These are phyloP conservation scores for Lophotriccus pileatus DNA, from an alignment of 2,797 vertebrate genomes.

Conservation along the genomic window DNA sequence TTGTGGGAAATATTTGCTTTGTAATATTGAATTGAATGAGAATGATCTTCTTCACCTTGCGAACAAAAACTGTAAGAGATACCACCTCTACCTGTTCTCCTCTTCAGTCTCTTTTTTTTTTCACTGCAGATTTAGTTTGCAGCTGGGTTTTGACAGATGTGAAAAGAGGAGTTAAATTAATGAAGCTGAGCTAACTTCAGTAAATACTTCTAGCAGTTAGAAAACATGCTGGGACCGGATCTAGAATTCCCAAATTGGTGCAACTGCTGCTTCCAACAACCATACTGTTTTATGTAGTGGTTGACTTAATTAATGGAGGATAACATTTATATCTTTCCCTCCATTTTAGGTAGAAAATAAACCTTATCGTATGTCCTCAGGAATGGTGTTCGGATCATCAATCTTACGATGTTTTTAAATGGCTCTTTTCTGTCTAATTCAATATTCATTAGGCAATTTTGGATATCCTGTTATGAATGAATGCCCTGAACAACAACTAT, in stretches of 20 bases:
- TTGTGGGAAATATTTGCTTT: neutral
- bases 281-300: neutral
- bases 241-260: neutral
- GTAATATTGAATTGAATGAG: neutral
- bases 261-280: neutral
- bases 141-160: neutral
- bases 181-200: neutral
- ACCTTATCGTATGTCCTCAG: neutral
- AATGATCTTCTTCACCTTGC: neutral
- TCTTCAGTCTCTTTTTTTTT: neutral
- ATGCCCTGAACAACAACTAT: neutral
- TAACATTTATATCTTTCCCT: neutral
- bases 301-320: neutral
- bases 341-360: neutral
- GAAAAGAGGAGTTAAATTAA: neutral
- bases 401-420: neutral
- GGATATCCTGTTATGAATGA: neutral
- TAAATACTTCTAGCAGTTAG: neutral
- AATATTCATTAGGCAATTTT: neutral
- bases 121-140: neutral
- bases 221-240: neutral
- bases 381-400: neutral
- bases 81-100: neutral
- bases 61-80: neutral
- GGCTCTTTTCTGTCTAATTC: neutral